These are phyloP conservation scores for Papilio polytes DNA, from an alignment of 1,140 invertebrate species.

Conservation along the genomic window DNA sequence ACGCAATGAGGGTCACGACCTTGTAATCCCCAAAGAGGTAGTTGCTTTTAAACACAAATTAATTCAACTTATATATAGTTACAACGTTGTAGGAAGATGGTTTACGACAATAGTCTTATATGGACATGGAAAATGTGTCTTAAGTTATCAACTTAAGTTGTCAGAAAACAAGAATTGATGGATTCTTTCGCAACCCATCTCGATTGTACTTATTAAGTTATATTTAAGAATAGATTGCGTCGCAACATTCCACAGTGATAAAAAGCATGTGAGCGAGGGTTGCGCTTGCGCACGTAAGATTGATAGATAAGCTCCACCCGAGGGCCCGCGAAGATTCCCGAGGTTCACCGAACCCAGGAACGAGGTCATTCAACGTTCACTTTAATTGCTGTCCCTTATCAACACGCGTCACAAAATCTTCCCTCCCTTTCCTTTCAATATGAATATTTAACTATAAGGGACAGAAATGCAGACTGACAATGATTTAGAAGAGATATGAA, in stretches of 20 bases:
- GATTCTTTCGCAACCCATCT: background rate
- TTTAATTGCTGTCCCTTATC: slow-evolving; percentile 67
- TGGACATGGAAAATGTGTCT: too few relatives aligned
- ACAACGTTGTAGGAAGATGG: background rate
- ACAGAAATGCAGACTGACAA: slow-evolving; percentile 55
- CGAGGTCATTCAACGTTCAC: slow-evolving; percentile 71
- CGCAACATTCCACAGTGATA: slow-evolving; percentile 28
- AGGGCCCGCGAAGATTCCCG: slow-evolving; percentile 58
- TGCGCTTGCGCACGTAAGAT: slow-evolving; percentile 63
- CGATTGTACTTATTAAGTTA: background rate
- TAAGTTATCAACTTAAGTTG: background rate
- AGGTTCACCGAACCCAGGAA: slow-evolving; percentile 54
- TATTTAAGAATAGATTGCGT: background rate
- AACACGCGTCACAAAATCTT: slow-evolving; percentile 44
- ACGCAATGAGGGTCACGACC: background rate
- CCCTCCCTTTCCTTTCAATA: slow-evolving; percentile 54
- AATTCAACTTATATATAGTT: background rate
- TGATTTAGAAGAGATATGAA: slow-evolving; percentile 64
- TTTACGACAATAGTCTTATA: too few relatives aligned
- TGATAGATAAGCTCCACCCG: slow-evolving; percentile 61
- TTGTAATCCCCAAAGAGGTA: background rate
- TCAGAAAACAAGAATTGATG: background rate
- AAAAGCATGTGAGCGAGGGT: slow-evolving; percentile 52
- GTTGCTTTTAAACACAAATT: background rate
- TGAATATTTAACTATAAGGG: slow-evolving; percentile 63